A percentile compares a stretch with the other conserved stretches of the same genome.
phyloP scores from a whole-genome alignment of 2,113 vertebrate genomes.

The Delphinapterus leucas region DNA sequence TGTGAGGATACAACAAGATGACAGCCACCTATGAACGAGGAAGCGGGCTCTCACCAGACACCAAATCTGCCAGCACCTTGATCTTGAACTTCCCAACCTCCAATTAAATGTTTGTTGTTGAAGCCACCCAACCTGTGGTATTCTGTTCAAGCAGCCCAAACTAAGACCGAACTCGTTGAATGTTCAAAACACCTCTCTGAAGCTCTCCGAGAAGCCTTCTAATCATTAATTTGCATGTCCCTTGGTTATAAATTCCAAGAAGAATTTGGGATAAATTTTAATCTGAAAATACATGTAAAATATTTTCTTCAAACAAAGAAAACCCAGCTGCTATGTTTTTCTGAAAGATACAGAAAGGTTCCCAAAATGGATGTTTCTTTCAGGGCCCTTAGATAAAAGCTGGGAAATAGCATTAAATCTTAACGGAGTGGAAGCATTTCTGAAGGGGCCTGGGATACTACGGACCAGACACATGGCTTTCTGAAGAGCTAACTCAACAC shows the following conservation, averaged over 20 bases:
- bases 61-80: background rate
- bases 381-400: constrained; percentile 65
- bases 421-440: constrained; percentile 51
- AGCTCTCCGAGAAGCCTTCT: background rate
- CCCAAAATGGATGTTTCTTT: constrained; percentile 51
- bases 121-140: background rate
- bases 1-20: background rate
- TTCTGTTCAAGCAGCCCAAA: background rate
- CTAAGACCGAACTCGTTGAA: background rate
- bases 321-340: constrained; percentile 58
- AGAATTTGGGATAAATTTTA: constrained; percentile 52
- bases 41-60: background rate
- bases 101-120: background rate
- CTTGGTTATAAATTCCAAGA: constrained; percentile 15
- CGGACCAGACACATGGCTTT: constrained; percentile 62
- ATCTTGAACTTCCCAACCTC: background rate
- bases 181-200: background rate
- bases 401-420: constrained; percentile 73
- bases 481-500: constrained; percentile 52
- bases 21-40: background rate
- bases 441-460: constrained; percentile 62
- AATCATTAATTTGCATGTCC: background rate
- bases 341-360: constrained; percentile 59
- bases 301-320: constrained; percentile 62
- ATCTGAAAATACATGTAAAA: constrained; percentile 59